Conservation (phyloP, 2,113 vertebrate genomes). For the Nothoprocta perdicaria region DNA sequence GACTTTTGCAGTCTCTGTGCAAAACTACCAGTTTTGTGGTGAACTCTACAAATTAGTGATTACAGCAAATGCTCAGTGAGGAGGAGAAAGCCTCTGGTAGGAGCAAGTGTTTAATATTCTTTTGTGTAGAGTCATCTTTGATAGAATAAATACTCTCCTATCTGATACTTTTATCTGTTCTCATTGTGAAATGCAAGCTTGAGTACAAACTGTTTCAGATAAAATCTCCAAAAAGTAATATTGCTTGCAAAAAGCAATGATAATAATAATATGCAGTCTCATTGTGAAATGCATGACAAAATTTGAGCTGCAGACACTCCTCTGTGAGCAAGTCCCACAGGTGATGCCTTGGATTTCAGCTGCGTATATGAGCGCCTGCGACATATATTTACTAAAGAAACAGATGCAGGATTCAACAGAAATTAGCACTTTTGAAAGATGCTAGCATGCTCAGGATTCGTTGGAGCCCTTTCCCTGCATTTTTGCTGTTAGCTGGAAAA, state of each 20-base stretch:
- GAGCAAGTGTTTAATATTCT: not conserved
- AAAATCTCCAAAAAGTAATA: not conserved
- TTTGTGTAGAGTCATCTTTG: not conserved
- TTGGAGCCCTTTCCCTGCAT: not conserved
- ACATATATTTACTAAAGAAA: not conserved
- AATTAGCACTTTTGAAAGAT: not conserved
- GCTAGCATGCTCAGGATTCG: fast-evolving
- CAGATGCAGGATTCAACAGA: not conserved
- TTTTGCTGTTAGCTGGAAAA: not conserved
- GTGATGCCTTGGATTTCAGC: not conserved
- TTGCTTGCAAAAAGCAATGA: not conserved
- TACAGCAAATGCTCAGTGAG: not conserved
- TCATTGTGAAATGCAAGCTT: not conserved
- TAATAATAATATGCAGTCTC: not conserved
- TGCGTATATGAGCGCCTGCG: not conserved
- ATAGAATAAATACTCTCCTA: not conserved
- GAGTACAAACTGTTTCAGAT: not conserved
- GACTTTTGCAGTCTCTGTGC: not conserved
- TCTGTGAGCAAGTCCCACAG: not conserved
- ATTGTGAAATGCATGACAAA: not conserved
- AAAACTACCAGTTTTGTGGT: not conserved
- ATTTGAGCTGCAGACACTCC: not conserved
- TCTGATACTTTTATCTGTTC: not conserved
- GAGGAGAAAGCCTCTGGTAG: not conserved
- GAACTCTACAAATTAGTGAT: not conserved